Conservation (phyloP, 2,797 vertebrate genomes). For the Danio aesculapii region DNA sequence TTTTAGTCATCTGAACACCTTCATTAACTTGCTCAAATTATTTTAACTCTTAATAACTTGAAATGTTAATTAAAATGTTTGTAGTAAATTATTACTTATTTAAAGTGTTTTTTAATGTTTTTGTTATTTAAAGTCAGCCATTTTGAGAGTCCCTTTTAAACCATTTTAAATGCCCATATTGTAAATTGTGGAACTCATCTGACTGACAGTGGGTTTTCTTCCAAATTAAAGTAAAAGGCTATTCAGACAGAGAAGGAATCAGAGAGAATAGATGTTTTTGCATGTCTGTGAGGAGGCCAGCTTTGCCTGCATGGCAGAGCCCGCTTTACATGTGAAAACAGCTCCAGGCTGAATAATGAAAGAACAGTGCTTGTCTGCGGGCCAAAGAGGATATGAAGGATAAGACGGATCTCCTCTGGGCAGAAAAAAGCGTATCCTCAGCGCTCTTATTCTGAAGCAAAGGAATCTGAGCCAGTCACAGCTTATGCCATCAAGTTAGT, state of each 20-base stretch:
- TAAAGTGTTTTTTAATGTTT: too few relatives aligned
- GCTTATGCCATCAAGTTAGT: slow-evolving; percentile 13
- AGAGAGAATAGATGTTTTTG: neutral
- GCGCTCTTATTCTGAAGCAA: slow-evolving; percentile 15
- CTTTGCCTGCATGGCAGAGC: slow-evolving; percentile 40
- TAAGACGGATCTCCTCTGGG: slow-evolving; percentile 43
- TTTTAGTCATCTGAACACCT: too few relatives aligned
- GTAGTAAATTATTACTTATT: too few relatives aligned
- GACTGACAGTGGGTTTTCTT: neutral
- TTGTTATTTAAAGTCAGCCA: neutral
- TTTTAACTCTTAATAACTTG: too few relatives aligned
- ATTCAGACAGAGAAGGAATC: neutral
- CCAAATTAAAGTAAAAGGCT: neutral
- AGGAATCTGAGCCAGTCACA: slow-evolving; percentile 25
- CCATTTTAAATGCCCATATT: neutral
- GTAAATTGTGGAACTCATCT: neutral
- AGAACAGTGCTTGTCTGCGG: slow-evolving; percentile 34
- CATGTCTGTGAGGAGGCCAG: neutral
- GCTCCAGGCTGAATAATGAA: slow-evolving; percentile 33
- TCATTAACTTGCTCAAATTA: too few relatives aligned
- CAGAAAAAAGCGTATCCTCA: slow-evolving; percentile 26
- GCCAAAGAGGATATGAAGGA: slow-evolving; percentile 54
- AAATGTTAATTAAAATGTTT: too few relatives aligned
- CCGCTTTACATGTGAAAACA: slow-evolving; percentile 59
- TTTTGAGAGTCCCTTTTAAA: neutral